phyloP scores from a whole-genome alignment of 2,888 invertebrate genomes.

The Leucozona laternaria region DNA sequence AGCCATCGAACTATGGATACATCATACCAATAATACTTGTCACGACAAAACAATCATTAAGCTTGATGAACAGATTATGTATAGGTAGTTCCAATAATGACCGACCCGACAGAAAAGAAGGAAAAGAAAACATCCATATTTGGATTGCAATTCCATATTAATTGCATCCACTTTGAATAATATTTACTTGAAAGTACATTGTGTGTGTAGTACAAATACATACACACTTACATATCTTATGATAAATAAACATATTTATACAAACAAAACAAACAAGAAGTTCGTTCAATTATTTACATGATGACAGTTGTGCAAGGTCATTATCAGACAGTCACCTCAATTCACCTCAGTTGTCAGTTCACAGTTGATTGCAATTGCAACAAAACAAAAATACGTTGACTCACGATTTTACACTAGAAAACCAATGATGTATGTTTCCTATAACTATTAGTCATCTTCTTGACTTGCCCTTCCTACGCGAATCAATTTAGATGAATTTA shows the following conservation, averaged over 20 bases:
- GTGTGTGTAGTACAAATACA: too few relatives aligned
- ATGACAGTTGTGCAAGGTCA: slow-evolving; percentile 21
- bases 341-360: slow-evolving; percentile 12
- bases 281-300: slow-evolving; percentile 3
- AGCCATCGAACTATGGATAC: background rate
- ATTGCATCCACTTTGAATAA: background rate
- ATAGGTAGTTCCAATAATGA: background rate
- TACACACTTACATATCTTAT: background rate
- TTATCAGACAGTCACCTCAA: slow-evolving; percentile 28
- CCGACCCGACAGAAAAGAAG: background rate
- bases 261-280: background rate
- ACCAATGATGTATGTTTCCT: slow-evolving; percentile 16
- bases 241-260: background rate
- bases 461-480: background rate
- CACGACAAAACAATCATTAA: background rate
- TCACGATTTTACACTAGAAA: slow-evolving; percentile 3
- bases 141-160: background rate
- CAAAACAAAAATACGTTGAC: slow-evolving; percentile 22
- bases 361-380: background rate
- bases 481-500: background rate
- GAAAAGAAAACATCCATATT: background rate
- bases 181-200: background rate
- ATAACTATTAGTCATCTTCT: slow-evolving; percentile 4
- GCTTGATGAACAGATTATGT: background rate
- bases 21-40: background rate